Base-by-base conservation (phyloP, 2,888 invertebrate genomes). In the Agrotis clavis region DNA sequence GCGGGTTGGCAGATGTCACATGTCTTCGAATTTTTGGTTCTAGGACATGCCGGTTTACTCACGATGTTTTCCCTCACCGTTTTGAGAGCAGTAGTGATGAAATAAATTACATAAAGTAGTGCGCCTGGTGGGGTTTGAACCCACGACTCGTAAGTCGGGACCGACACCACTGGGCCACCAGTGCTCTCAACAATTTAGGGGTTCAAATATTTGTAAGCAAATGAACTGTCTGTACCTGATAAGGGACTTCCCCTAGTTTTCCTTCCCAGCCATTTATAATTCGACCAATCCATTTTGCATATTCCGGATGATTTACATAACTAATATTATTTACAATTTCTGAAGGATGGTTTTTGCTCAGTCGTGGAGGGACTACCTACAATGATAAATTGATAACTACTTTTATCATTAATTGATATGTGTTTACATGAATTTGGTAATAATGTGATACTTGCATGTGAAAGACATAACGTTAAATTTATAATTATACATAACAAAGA, bases 221-320 rank as follows among this genome's bases (percentile, higher is more conserved):
- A 13, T 30, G 14, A 19, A 21, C 21, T n/a, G 16, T 59, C 14
- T 61, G n/a, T 62, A 18, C 13, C 74, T 82, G 82, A 53, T 82
- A 82, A 18, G 82, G 82, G n/a, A 77, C 74, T 35, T 82, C 77
- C 2, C 82, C 82, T 51, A 65, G 41, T 6, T 66, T 63, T 41
- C 70, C 82, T 47, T 51, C n/a, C 51, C 45, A 48, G 9, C 82
- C 82, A 47, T 77, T 79, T 11, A 71, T 1, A 1, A 82, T 68
- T 30, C 82, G 83, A 63, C 59, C 64, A 7, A 53, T 59, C 71
- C 71, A 82, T 21, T 57, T 13, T 11, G 53, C 35, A 35, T 25
- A 3, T 54, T 73, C 63, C 0, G 50, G 56, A 41, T 47, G 3
- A 13, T 61, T 21, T 48, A 19, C 1, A 48, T 30, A n/a, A 64